Evolutionary conservation across 2,888 invertebrate genomes (phyloP).

Genomic region (Agrochola litura): DNA sequence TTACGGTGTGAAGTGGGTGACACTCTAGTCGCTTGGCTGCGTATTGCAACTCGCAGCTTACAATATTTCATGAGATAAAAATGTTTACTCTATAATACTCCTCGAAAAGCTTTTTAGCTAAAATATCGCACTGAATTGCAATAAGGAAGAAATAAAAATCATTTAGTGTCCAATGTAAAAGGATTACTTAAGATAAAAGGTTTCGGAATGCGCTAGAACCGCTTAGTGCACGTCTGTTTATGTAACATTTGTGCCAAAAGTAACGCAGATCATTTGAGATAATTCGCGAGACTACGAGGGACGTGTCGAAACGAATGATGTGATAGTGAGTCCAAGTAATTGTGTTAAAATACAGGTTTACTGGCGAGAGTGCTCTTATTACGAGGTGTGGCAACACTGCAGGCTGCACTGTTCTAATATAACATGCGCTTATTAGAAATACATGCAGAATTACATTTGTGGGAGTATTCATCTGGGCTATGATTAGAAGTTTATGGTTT

Average conservation of each 20-base stretch:
- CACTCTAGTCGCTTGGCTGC: not conserved
- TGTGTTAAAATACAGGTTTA: constrained; percentile 40
- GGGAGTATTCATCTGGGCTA: not conserved
- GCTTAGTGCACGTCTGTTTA: constrained; percentile 33
- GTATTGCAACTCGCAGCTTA: not conserved
- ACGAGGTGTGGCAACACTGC: constrained; percentile 41
- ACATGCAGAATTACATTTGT: constrained; percentile 22
- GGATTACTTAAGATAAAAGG: constrained; percentile 40
- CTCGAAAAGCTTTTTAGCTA: not conserved
- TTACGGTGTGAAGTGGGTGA: not conserved
- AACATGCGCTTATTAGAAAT: constrained; percentile 33
- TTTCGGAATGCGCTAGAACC: constrained; percentile 19
- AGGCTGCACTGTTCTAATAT: constrained; percentile 3
- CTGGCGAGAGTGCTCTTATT: constrained; percentile 29
- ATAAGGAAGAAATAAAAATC: constrained; percentile 24
- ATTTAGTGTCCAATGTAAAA: not conserved
- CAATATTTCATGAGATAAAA: not conserved
- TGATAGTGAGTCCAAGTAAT: constrained; percentile 28
- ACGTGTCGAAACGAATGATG: constrained; percentile 24
- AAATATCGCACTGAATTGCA: not conserved
- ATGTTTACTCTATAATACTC: not conserved
- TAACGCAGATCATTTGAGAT: constrained; percentile 34
- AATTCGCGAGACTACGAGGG: constrained; percentile 24
- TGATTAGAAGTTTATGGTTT: constrained; percentile 13
- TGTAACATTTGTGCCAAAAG: constrained; percentile 26